phyloP scores from a whole-genome alignment of 53 echinoderm and acorn worm genomes.

The Echinarachnius parma region DNA sequence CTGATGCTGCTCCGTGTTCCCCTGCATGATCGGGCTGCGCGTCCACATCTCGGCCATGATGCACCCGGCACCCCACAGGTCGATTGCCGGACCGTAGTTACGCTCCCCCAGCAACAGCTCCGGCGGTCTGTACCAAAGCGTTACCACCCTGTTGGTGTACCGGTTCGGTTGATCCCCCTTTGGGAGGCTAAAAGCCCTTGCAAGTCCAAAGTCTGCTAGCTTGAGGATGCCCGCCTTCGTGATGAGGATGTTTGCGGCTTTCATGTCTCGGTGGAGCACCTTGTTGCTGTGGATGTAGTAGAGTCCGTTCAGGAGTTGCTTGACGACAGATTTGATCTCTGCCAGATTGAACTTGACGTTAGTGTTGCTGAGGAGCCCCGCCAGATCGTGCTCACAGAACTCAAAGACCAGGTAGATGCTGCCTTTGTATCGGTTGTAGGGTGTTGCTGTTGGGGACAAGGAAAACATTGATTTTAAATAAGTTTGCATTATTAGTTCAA shows the following conservation, averaged over 20 bases:
- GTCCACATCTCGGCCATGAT: constrained; percentile 99
- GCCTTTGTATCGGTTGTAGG: constrained; percentile 90
- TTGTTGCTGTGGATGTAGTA: constrained; percentile 95
- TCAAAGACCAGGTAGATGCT: constrained; percentile 99
- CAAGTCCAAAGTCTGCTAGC: constrained; percentile 88
- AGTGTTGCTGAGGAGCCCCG: constrained; percentile 88
- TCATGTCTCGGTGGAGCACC: constrained; percentile 91
- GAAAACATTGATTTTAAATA: neutral
- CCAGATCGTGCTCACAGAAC: constrained; percentile 97
- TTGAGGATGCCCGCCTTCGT: constrained; percentile 82
- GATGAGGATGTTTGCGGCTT: constrained; percentile 95
- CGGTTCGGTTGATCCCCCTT: constrained; percentile 74
- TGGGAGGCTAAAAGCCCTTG: constrained; percentile 87
- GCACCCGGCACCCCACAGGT: constrained; percentile 95
- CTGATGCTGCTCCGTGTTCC: constrained; percentile 97
- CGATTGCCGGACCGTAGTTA: constrained; percentile 91
- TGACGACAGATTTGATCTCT: constrained; percentile 91
- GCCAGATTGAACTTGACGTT: constrained; percentile 91
- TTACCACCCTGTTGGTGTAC: constrained; percentile 92
- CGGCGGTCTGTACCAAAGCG: constrained; percentile 95
- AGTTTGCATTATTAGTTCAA: too few relatives aligned
- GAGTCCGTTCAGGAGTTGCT: constrained; percentile 77
- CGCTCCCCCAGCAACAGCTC: constrained; percentile 90
- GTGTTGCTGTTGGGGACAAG: constrained; percentile 55
- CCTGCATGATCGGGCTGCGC: constrained; percentile 97